Evolutionary conservation across 64 coral and sea anemone species (phyloP), one percentile per base, ranked within the genome.

Genomic region (Exaiptasia diaphana): DNA sequence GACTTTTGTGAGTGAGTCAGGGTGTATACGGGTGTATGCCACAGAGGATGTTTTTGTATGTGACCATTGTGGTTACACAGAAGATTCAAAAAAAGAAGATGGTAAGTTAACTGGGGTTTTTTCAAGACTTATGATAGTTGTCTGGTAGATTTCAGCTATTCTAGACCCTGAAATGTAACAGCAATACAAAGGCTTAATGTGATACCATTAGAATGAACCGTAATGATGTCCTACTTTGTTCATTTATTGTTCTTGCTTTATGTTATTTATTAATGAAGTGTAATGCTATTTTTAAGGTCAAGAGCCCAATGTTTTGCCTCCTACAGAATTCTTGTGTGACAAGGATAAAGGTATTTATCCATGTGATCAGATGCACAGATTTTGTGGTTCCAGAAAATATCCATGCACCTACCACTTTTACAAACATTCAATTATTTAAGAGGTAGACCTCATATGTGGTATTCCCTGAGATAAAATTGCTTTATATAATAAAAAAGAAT

Each of bases 261-360:
- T 54, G 52, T 54, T 54, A 54, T 54, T 23, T 54, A 18, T 54
- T 71, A 71, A 31, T 41, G 28, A 27, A 67, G 36, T 67, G 63
- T 67, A 34, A 38, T 67, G 5, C 25, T 67, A 22, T 38, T 67
- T 38, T 67, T 67, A 63, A 67, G 63, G 63, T 67, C 17, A 67
- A 31, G 63, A 17, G 28, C 63, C 28, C 63, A 67, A 67, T 17
- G 36, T 20, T 27, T 67, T 10, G 25, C 34, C 28, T 67, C 23
- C 13, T 38, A 17, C 10, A 34, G 63, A 34, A 67, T 34, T 13
- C 21, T 21, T 53, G 49, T 15, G 49, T 13, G 13, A 53, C 49
- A 53, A 53, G 13, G 13, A 15, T 21, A 15, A 15, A 15, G 49
- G 21, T 13, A 53, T 53, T 15, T 53, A 53, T 13, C 49, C 13